phyloP scores from a whole-genome alignment of 2,888 invertebrate species.

The Drosophila vallismaia region DNA sequence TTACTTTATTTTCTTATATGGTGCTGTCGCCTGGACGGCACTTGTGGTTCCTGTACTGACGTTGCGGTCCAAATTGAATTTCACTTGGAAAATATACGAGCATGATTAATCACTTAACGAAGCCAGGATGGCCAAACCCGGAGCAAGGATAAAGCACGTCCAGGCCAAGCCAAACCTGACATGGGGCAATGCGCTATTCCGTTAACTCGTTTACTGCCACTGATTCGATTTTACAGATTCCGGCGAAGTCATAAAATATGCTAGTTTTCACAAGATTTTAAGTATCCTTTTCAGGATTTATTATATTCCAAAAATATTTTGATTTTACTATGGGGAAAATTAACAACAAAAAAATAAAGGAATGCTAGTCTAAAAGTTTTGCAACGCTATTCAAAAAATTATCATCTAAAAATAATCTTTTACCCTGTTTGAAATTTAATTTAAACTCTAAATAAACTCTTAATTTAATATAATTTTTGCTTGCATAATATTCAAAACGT shows the following conservation, averaged over 20 bases:
- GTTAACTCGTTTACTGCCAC: slow-evolving; percentile 34
- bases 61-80: slow-evolving; percentile 71
- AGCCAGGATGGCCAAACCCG: slow-evolving; percentile 16
- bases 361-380: too few relatives aligned
- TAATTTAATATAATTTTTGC: too few relatives aligned
- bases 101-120: slow-evolving; percentile 72
- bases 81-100: slow-evolving; percentile 71
- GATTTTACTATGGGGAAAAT: background rate
- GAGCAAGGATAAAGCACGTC: slow-evolving; percentile 17
- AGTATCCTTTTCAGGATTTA: background rate
- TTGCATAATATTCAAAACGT: too few relatives aligned
- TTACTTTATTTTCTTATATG: slow-evolving; percentile 14
- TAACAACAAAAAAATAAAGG: too few relatives aligned
- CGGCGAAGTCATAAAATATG: slow-evolving; percentile 8
- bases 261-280: slow-evolving; percentile 8
- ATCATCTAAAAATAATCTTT: too few relatives aligned
- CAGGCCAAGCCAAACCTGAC: slow-evolving; percentile 12
- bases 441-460: too few relatives aligned
- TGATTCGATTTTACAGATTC: slow-evolving; percentile 28
- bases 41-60: slow-evolving; percentile 41
- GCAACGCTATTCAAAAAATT: too few relatives aligned
- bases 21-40: slow-evolving; percentile 21
- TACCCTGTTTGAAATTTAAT: too few relatives aligned
- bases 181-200: slow-evolving; percentile 10
- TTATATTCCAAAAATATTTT: background rate